These are phyloP conservation scores for Sinella curviseta DNA, from an alignment of 1,140 invertebrate genomes.

Conservation along the genomic window DNA sequence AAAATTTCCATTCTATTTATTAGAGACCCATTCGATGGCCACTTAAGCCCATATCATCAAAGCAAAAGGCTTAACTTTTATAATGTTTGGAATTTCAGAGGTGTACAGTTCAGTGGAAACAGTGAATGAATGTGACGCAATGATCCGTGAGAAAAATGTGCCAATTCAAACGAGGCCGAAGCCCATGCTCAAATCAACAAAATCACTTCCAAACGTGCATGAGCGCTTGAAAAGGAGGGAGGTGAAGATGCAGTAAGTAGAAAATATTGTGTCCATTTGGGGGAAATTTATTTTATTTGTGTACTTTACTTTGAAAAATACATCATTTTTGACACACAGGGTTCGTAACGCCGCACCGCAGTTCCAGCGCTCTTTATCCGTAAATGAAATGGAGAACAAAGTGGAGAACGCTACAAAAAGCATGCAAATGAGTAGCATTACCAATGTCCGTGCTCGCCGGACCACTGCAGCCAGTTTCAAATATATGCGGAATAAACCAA, in stretches of 20 bases:
- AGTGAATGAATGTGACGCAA: slow-evolving; percentile 35
- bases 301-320: background rate
- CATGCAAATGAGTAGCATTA: slow-evolving; percentile 7
- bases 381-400: slow-evolving; percentile 71
- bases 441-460: slow-evolving; percentile 5
- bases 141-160: slow-evolving; percentile 37
- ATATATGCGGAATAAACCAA: slow-evolving; percentile 83
- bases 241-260: slow-evolving; percentile 47
- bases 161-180: slow-evolving; percentile 27
- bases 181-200: slow-evolving; percentile 25
- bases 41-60: no score
- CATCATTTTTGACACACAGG: slow-evolving; percentile 56
- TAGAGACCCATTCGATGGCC: no score
- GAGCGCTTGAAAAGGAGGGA: slow-evolving; percentile 70
- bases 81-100: slow-evolving; percentile 8
- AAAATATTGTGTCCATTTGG: background rate
- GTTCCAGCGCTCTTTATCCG: slow-evolving; percentile 69
- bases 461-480: slow-evolving; percentile 53
- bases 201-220: slow-evolving; percentile 78
- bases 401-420: slow-evolving; percentile 63
- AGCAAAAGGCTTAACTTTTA: no score
- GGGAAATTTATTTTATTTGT: background rate
- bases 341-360: slow-evolving; percentile 63
- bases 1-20: no score
- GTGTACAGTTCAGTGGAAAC: slow-evolving; percentile 36